Conservation (phyloP, 2,113 vertebrate species). For the Saguinus midas region DNA sequence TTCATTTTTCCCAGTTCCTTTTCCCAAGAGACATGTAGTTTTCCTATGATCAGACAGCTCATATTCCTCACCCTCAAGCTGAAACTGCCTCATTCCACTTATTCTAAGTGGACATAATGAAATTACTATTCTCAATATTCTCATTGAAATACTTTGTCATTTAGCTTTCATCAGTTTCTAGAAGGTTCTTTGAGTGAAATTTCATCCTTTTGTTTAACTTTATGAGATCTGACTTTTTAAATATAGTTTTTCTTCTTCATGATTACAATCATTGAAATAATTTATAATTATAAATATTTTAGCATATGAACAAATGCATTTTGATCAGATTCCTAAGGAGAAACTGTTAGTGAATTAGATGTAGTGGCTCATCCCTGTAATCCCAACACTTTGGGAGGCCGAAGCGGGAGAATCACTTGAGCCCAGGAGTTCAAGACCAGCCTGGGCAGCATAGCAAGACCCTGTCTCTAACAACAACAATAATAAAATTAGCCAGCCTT, state of each 20-base stretch:
- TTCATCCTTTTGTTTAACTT: conserved; percentile 56
- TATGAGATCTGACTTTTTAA: conserved; percentile 62
- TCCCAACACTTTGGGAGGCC: no score
- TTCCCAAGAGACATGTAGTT: conserved; percentile 18
- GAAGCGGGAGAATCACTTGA: no score
- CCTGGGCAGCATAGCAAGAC: no score
- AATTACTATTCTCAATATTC: conserved; percentile 50
- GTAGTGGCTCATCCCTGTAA: no score
- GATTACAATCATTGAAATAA: conserved; percentile 45
- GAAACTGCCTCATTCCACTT: conserved; percentile 49
- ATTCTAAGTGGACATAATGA: conserved; percentile 59
- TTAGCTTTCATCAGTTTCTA: conserved; percentile 58
- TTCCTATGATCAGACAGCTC: conserved; percentile 31
- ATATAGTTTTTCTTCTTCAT: conserved; percentile 56
- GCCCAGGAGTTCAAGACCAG: no score
- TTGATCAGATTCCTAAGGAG: conserved; percentile 19
- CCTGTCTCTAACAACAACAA: no score
- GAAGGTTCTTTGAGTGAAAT: conserved; percentile 45
- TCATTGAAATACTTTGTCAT: conserved; percentile 58
- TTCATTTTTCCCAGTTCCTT: conserved; percentile 1
- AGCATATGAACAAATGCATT: neutral
- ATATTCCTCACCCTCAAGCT: conserved; percentile 53
- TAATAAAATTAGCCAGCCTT: no score
- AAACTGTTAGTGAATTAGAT: neutral
- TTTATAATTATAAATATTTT: conserved; percentile 2